phyloP scores from a whole-genome alignment of 2,797 vertebrate species.

The Petrocephalus sullivani region DNA sequence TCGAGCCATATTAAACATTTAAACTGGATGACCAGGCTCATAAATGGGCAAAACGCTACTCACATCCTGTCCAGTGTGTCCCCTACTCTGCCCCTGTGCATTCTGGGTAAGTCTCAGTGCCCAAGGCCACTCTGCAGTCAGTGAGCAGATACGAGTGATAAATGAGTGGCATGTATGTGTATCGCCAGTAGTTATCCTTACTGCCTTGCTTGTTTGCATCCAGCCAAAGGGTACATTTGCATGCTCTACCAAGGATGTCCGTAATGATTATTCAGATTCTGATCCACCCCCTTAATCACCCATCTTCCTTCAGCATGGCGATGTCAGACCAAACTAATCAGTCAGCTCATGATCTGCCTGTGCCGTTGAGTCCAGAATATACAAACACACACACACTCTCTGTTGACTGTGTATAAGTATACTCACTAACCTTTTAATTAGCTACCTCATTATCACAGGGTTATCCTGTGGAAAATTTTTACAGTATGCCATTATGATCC shows the following conservation, averaged over 20 bases:
- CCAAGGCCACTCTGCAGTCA: not conserved
- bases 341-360: not conserved
- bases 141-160: not conserved
- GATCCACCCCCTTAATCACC: conserved; percentile 1
- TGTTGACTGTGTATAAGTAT: not conserved
- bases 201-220: not conserved
- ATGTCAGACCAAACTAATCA: not conserved
- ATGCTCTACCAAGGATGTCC: not conserved
- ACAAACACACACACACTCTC: not conserved
- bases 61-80: not conserved
- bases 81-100: not conserved
- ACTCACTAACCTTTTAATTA: not conserved
- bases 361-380: not conserved
- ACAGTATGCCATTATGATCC: not conserved
- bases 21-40: not conserved
- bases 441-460: not conserved
- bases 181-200: not conserved
- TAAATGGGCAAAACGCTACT: not conserved
- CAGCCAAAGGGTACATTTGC: conserved; percentile 11
- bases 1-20: not conserved
- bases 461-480: not conserved
- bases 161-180: not conserved
- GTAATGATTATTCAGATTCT: not conserved
- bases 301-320: not conserved
- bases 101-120: not conserved